These are phyloP conservation scores for Xestoiulus laeticollis DNA, from an alignment of 2,888 invertebrate genomes.

Conservation along the genomic window DNA sequence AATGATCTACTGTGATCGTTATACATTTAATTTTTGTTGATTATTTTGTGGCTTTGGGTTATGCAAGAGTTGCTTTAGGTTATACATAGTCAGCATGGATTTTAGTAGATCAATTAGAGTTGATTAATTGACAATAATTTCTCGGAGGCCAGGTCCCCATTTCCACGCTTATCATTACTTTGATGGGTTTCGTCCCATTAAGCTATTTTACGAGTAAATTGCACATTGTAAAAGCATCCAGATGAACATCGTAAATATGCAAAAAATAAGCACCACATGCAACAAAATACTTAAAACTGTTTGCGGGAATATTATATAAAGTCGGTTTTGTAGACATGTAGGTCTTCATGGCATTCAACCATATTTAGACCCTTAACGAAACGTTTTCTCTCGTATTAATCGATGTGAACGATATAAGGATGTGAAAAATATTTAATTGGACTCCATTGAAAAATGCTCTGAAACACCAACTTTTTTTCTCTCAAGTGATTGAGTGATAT, in stretches of 20 bases:
- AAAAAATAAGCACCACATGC: neutral
- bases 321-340: neutral
- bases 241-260: neutral
- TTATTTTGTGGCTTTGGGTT: neutral
- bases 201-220: neutral
- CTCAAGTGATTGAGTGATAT: neutral
- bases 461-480: neutral
- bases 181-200: neutral
- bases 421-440: slow-evolving; percentile 24
- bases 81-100: neutral
- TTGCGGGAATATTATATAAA: neutral
- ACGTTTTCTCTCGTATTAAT: neutral
- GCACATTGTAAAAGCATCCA: slow-evolving; percentile 2
- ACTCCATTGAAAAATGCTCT: neutral
- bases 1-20: neutral
- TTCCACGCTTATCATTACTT: slow-evolving; percentile 23
- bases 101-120: neutral
- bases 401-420: slow-evolving; percentile 3
- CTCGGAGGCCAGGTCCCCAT: slow-evolving; percentile 4
- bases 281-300: neutral
- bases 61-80: neutral
- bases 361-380: neutral
- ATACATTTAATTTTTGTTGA: too few species aligned
- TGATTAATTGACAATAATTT: slow-evolving; percentile 12
- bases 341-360: neutral